Conservation (phyloP, 2,888 invertebrate genomes). For the Trissonchulus sp. region DNA sequence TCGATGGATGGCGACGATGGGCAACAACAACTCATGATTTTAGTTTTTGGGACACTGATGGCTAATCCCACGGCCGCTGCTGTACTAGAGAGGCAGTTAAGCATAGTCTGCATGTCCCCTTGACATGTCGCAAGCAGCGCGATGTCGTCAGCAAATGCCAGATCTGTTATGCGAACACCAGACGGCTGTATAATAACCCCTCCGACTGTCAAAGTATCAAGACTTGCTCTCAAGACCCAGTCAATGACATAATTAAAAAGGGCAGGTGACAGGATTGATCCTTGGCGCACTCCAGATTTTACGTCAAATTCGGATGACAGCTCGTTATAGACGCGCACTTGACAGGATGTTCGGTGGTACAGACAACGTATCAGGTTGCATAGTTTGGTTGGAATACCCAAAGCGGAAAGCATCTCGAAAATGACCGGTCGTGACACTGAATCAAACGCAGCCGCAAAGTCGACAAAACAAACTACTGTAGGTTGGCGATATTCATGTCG, state of each 20-base stretch:
- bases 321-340: background rate
- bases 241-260: slow-evolving; percentile 5
- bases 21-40: too few species aligned
- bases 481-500: background rate
- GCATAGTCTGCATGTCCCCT: background rate
- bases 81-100: too few species aligned
- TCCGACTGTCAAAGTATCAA: background rate
- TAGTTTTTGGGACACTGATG: too few species aligned
- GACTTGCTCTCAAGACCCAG: background rate
- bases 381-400: background rate
- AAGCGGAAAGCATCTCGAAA: background rate
- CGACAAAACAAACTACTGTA: background rate
- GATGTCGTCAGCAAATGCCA: slow-evolving; percentile 7
- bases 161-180: background rate
- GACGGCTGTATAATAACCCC: background rate
- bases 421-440: too few species aligned
- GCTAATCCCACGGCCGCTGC: too few species aligned
- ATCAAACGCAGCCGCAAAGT: background rate
- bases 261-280: too few species aligned
- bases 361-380: background rate
- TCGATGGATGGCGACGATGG: too few species aligned
- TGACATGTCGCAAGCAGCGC: background rate
- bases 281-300: background rate
- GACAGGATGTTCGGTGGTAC: background rate
- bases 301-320: slow-evolving; percentile 1